These are phyloP conservation scores for Parelbella ahira DNA, from an alignment of 2,888 invertebrate species.

Conservation along the genomic window DNA sequence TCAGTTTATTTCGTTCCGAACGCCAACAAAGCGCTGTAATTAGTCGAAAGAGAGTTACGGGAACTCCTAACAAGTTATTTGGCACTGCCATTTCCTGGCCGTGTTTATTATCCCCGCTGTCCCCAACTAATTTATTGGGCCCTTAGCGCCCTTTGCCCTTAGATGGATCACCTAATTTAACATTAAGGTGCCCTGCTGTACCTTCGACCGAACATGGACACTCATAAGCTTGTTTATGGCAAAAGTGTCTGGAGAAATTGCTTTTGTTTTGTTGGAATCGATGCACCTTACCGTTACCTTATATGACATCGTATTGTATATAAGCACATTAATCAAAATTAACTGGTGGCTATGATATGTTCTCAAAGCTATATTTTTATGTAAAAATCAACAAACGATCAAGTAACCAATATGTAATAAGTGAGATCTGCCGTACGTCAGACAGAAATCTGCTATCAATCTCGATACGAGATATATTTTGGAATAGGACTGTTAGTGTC, in stretches of 20 bases:
- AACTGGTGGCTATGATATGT: no score
- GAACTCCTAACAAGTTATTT: conserved; percentile 70
- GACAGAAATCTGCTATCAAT: no score
- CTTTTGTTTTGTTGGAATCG: conserved; percentile 32
- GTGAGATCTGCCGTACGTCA: no score
- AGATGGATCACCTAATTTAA: conserved; percentile 78
- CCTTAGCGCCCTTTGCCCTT: conserved; percentile 67
- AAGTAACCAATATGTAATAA: no score
- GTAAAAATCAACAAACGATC: no score
- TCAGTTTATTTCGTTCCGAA: conserved; percentile 27
- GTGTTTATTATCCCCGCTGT: conserved; percentile 75
- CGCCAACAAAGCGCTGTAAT: conserved; percentile 65
- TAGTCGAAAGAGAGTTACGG: conserved; percentile 69
- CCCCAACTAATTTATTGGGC: conserved; percentile 76
- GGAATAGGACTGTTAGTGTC: no score
- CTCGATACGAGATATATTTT: no score
- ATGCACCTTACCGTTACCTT: no score
- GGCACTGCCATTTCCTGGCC: conserved; percentile 61
- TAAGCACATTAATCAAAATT: no score
- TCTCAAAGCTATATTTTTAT: no score
- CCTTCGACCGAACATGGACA: conserved; percentile 36
- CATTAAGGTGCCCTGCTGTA: conserved; percentile 55
- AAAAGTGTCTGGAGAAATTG: conserved; percentile 36
- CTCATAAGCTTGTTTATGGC: conserved; percentile 39
- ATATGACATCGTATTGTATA: no score